Conservation (phyloP, 2,797 vertebrate species). For the Pachyuromys duprasi region DNA sequence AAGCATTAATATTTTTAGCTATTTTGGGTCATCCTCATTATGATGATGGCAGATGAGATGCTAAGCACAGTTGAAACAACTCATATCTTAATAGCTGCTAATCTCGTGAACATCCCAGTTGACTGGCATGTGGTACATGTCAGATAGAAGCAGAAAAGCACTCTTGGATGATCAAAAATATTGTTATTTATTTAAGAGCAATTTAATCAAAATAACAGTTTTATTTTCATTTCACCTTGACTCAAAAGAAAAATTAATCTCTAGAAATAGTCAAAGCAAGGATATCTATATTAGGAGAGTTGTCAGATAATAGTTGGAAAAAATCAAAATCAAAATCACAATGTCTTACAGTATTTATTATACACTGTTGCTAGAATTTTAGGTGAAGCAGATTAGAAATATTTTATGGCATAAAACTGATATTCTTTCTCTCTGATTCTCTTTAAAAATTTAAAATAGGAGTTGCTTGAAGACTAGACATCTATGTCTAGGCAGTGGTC, state of each 20-base stretch:
- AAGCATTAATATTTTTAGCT: constrained; percentile 78
- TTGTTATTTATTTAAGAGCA: constrained; percentile 52
- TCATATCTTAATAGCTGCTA: constrained; percentile 65
- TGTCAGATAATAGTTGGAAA: constrained; percentile 36
- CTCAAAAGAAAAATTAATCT: constrained; percentile 63
- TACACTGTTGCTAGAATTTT: background rate
- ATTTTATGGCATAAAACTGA: constrained; percentile 37
- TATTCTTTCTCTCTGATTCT: constrained; percentile 38
- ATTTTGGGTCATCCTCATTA: constrained; percentile 73
- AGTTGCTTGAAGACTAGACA: constrained; percentile 5
- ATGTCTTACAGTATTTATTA: constrained; percentile 5
- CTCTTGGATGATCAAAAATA: constrained; percentile 60
- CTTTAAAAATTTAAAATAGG: constrained; percentile 56
- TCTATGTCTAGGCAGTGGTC: background rate
- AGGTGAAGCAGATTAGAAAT: background rate
- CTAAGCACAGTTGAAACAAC: constrained; percentile 29
- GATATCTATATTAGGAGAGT: background rate
- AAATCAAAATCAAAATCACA: background rate
- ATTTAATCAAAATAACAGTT: constrained; percentile 69
- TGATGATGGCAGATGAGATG: constrained; percentile 51
- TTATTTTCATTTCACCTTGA: constrained; percentile 64
- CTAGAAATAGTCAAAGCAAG: constrained; percentile 23
- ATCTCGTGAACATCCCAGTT: constrained; percentile 37
- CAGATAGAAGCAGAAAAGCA: constrained; percentile 41
- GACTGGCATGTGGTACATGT: constrained; percentile 57